Conservation (phyloP, 64 coral and sea anemone genomes). For the Porites lutea region DNA sequence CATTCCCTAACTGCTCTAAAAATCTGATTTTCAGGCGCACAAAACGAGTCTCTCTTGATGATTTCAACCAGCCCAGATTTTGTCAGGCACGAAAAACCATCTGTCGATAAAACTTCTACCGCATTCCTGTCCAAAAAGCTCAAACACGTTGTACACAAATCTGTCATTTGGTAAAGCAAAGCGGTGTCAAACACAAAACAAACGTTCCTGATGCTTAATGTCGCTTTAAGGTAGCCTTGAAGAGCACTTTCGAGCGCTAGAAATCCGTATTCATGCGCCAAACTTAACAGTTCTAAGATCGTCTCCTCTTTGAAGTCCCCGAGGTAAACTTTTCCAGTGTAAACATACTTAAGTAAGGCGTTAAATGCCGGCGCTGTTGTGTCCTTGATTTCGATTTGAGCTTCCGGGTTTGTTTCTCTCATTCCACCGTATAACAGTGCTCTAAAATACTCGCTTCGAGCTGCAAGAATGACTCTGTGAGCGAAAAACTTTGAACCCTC, state of each 20-base stretch:
- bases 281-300: conserved; percentile 79
- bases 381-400: conserved; percentile 87
- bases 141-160: conserved; percentile 87
- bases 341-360: conserved; percentile 89
- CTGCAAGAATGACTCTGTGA: conserved; percentile 88
- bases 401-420: conserved; percentile 94
- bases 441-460: conserved; percentile 98
- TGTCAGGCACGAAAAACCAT: conserved; percentile 83
- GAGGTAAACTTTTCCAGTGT: conserved; percentile 90
- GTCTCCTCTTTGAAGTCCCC: conserved; percentile 84
- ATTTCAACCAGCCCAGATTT: conserved; percentile 80
- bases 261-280: conserved; percentile 99
- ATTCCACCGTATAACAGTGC: conserved; percentile 96
- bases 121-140: conserved; percentile 88
- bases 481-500: conserved; percentile 84
- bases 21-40: conserved; percentile 96
- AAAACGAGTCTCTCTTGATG: conserved; percentile 98
- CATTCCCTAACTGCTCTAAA: conserved; percentile 89
- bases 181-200: conserved; percentile 86
- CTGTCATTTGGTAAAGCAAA: conserved; percentile 80
- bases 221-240: conserved; percentile 90
- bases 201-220: conserved; percentile 83
- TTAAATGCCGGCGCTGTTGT: conserved; percentile 84
- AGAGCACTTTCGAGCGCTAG: conserved; percentile 96
- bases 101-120: conserved; percentile 77